A percentile compares a stretch with the other conserved stretches of the same genome.
These are phyloP conservation scores for Drosophila colorata DNA, from an alignment of 2,888 invertebrate genomes.

Conservation along the genomic window DNA sequence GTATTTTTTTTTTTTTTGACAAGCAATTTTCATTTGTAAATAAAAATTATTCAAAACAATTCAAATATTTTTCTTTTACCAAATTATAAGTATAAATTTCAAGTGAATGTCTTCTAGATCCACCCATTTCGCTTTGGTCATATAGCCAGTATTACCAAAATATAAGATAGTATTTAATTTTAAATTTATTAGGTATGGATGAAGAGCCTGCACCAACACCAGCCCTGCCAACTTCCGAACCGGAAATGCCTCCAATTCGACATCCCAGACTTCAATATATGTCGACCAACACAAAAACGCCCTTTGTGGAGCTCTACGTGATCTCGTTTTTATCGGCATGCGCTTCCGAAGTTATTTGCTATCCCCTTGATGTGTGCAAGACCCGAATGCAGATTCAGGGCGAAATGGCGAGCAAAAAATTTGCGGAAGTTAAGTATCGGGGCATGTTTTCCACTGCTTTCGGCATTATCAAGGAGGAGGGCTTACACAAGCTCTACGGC, in stretches of 20 bases:
- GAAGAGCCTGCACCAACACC: no score
- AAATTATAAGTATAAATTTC: no score
- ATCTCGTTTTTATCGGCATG: slow-evolving; percentile 27
- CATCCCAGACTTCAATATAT: slow-evolving; percentile 1
- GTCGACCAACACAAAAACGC: slow-evolving; percentile 15
- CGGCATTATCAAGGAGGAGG: slow-evolving; percentile 45
- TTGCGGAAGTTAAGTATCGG: background rate
- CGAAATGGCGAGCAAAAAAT: slow-evolving; percentile 27
- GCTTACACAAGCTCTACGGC: slow-evolving; percentile 33
- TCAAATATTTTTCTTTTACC: no score
- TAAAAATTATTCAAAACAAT: no score
- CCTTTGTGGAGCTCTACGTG: slow-evolving; percentile 28
- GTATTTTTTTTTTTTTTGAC: no score
- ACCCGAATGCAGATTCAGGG: slow-evolving; percentile 57
- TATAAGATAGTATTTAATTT: no score
- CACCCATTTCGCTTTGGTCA: no score
- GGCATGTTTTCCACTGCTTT: slow-evolving; percentile 32
- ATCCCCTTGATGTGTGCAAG: slow-evolving; percentile 52
- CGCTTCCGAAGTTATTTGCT: slow-evolving; percentile 28
- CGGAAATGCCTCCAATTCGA: background rate
- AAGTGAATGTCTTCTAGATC: no score
- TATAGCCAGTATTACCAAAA: no score
- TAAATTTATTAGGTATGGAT: no score
- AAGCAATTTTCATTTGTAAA: no score
- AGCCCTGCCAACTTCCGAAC: no score